A percentile compares a stretch with the other conserved stretches of the same genome.
Conservation (phyloP, 2,888 invertebrate species). For the Trileptium ribeirensis region DNA sequence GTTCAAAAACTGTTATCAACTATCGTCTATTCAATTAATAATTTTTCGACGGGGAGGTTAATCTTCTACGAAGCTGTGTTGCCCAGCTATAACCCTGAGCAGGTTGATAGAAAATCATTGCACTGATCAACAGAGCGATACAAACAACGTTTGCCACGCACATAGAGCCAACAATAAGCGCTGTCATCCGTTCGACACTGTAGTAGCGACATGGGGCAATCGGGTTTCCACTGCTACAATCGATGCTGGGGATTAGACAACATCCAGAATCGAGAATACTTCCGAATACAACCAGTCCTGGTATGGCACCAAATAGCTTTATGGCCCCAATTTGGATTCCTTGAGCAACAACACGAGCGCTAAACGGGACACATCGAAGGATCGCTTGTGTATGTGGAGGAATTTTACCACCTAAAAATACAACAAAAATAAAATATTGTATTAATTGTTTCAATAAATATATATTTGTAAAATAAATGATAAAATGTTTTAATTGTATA, state of each 20-base stretch:
- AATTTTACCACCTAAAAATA: not conserved
- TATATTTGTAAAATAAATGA: too few relatives aligned
- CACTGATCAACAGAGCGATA: not conserved
- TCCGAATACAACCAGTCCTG: not conserved
- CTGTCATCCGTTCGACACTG: not conserved
- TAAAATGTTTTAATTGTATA: too few relatives aligned
- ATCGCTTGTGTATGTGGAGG: not conserved
- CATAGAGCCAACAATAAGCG: not conserved
- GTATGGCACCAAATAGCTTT: not conserved
- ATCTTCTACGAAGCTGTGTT: too few relatives aligned
- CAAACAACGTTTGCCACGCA: not conserved
- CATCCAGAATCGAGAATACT: not conserved
- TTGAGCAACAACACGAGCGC: not conserved
- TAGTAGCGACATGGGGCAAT: not conserved
- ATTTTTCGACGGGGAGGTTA: too few relatives aligned
- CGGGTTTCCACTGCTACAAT: not conserved
- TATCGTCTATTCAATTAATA: too few relatives aligned
- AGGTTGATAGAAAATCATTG: not conserved
- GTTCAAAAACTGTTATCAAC: too few relatives aligned
- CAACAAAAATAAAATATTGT: too few relatives aligned
- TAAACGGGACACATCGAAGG: not conserved
- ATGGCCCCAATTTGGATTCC: not conserved
- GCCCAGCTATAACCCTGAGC: too few relatives aligned
- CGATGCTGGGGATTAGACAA: not conserved
- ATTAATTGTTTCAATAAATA: too few relatives aligned